Base-by-base conservation (phyloP, 1,140 invertebrate genomes). In the Lordiphosa stackelbergi region DNA sequence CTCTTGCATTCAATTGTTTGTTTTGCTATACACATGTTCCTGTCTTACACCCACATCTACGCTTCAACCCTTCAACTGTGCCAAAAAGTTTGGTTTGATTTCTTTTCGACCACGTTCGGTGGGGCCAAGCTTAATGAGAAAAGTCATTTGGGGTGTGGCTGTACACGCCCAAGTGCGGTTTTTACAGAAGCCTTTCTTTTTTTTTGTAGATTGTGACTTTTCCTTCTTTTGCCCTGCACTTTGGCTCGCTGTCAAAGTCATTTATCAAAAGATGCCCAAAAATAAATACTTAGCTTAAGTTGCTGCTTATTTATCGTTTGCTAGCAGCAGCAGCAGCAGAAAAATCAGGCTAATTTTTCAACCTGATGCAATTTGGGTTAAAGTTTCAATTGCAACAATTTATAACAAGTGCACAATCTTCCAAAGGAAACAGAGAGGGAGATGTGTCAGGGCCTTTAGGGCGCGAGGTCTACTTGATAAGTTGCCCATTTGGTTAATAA, bases 371-470 rank as follows among this genome's bases (percentile, higher is more conserved):
- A 46, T 8, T 54, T 51, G 40, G 71, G 70, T 81, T 79, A 59
- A 81, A 78, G 65, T 79, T 78, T 78, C 74, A 78, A 78, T 79
- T 79, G 62, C 74, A 54, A 68, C 56, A 60, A 69, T 69, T 69
- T 69, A 62, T 69, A 62, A 69, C 36, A 45, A 12, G 53, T 54
- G 28, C 53, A 45, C 19, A 37, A 16, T 9, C 8, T 31, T 8
- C 7, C 1, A 31, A 31, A 31, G 4, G 8, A 53, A 31, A 51
- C 24, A 36, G 34, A 36, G 3, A 19, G 19, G 19, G 19, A 19
- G 16, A 16, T 16, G 16, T 16, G 16, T 16, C 16, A 1, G 16
- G 16, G 1, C 16, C 16, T 16, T 16, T 2, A 16, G 1, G 16
- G 16, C 16, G 19, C 19, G 2, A 19, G 19, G 19, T 1, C 19